phyloP scores from a whole-genome alignment of 2,888 invertebrate species.

The Tetragonula carbonaria region DNA sequence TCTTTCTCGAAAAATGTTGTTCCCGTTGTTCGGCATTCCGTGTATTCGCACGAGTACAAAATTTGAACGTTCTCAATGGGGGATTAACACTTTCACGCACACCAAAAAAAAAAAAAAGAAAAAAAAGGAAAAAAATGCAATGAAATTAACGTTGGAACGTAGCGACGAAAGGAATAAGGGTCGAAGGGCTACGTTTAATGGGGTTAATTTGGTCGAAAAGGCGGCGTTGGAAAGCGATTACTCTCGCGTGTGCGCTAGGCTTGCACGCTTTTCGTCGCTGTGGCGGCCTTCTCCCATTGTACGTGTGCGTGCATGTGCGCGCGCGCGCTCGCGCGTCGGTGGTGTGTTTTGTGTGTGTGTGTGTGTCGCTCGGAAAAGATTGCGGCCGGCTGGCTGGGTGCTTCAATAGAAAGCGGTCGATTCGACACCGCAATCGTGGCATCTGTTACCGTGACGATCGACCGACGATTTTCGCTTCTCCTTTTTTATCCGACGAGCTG shows the following conservation, averaged over 20 bases:
- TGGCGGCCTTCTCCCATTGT: conserved; percentile 34
- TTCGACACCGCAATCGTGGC: conserved; percentile 56
- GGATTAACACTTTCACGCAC: too few species aligned
- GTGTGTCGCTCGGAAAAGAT: conserved; percentile 47
- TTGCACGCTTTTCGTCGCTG: conserved; percentile 46
- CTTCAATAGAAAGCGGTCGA: conserved; percentile 60
- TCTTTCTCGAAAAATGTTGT: too few species aligned
- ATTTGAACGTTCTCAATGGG: too few species aligned
- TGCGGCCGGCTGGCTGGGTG: conserved; percentile 44
- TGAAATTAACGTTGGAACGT: not conserved
- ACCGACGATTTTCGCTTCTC: conserved; percentile 55
- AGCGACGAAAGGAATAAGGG: not conserved
- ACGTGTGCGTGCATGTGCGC: not conserved
- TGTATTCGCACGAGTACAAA: too few species aligned
- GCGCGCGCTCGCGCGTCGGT: not conserved
- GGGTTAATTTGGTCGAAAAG: conserved; percentile 27
- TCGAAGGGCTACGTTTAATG: not conserved
- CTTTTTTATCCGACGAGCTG: conserved; percentile 48
- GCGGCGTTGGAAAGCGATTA: conserved; percentile 21
- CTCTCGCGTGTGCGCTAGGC: conserved; percentile 14
- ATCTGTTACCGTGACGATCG: conserved; percentile 61
- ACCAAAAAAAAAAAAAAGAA: too few species aligned
- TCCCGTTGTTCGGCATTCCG: too few species aligned
- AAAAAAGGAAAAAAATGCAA: not conserved
- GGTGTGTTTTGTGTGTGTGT: not conserved